These are phyloP conservation scores for Barypeithes pellucidus DNA, from an alignment of 2,888 invertebrate genomes.

Conservation along the genomic window DNA sequence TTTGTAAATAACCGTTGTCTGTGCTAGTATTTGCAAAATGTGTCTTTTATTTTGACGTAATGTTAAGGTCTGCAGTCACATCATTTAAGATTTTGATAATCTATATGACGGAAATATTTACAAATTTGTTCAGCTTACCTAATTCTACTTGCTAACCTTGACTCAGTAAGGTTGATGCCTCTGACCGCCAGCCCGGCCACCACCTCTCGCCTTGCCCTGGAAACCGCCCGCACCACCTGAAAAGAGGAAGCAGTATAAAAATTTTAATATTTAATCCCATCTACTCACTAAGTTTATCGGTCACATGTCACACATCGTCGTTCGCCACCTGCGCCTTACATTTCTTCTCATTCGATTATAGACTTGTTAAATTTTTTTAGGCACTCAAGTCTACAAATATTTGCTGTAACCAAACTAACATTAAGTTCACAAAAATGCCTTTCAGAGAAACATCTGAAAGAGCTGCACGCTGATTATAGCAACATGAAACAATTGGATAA, in stretches of 20 bases:
- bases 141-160: slow-evolving; percentile 39
- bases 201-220: slow-evolving; percentile 84
- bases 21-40: no score
- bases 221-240: slow-evolving; percentile 77
- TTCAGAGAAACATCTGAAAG: slow-evolving; percentile 5
- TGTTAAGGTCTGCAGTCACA: no score
- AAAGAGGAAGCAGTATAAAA: slow-evolving; percentile 66
- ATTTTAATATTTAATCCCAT: slow-evolving; percentile 64
- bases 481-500: no score
- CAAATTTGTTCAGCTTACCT: slow-evolving; percentile 45
- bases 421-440: slow-evolving; percentile 21
- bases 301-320: slow-evolving; percentile 30
- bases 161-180: slow-evolving; percentile 91
- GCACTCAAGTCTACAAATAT: slow-evolving; percentile 35
- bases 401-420: slow-evolving; percentile 42
- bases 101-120: no score
- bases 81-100: no score
- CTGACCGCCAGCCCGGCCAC: slow-evolving; percentile 75
- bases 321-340: slow-evolving; percentile 28
- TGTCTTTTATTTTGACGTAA: no score
- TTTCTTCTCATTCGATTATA: slow-evolving; percentile 28
- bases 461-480: background rate
- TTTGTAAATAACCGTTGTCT: no score
- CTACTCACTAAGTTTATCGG: slow-evolving; percentile 63
- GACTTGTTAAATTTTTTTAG: slow-evolving; percentile 36